Conservation (phyloP, 2,797 vertebrate genomes). For the Chrosomus eos region DNA sequence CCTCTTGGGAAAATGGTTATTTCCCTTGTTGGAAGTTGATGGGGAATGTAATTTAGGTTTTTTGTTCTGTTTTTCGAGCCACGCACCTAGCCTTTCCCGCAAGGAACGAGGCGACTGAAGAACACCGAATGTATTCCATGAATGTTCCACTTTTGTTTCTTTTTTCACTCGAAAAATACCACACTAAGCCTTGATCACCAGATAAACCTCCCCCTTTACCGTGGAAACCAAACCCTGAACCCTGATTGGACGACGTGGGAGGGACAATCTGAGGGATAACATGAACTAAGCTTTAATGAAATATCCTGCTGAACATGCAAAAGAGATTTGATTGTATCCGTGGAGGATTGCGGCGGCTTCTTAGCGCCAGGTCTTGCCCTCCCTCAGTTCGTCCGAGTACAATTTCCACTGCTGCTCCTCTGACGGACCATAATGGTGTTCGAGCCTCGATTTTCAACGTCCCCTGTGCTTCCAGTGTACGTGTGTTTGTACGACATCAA, state of each 20-base stretch:
- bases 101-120: conserved; percentile 16
- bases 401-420: conserved; percentile 45
- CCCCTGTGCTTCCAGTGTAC: conserved; percentile 64
- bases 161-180: conserved; percentile 50
- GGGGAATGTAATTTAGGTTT: conserved; percentile 50
- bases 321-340: not conserved
- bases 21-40: conserved; percentile 42
- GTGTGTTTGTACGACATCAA: conserved; percentile 36
- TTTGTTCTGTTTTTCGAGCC: conserved; percentile 9
- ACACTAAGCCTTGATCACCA: conserved; percentile 61
- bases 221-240: conserved; percentile 50
- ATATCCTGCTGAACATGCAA: not conserved
- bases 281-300: conserved; percentile 40
- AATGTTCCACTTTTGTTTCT: conserved; percentile 51
- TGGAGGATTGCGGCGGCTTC: not conserved
- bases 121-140: conserved; percentile 61
- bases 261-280: conserved; percentile 20
- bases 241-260: conserved; percentile 49
- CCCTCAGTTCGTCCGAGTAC: conserved; percentile 40
- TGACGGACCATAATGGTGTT: conserved; percentile 35
- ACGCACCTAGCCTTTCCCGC: conserved; percentile 21
- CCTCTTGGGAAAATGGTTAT: conserved; percentile 49
- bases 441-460: conserved; percentile 60
- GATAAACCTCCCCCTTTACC: conserved; percentile 55
- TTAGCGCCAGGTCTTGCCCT: not conserved